phyloP scores from a whole-genome alignment of 2,797 vertebrate genomes.

The Hippoglossus hippoglossus region DNA sequence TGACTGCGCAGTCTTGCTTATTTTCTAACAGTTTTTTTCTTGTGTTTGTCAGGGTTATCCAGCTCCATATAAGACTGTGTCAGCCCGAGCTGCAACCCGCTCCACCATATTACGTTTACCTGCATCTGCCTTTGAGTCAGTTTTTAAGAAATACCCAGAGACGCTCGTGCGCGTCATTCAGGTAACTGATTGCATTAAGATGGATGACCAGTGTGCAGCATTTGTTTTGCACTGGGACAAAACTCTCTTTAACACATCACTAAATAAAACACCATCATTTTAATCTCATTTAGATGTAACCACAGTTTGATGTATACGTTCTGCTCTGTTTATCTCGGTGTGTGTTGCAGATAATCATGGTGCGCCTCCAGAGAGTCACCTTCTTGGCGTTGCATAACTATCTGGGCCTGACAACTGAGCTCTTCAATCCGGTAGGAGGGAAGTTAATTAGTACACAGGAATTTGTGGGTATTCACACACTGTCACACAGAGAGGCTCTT shows the following conservation, averaged over 20 bases:
- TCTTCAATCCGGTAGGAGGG: constrained; percentile 88
- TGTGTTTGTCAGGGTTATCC: constrained; percentile 87
- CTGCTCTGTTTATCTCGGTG: constrained; percentile 29
- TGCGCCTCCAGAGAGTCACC: constrained; percentile 95
- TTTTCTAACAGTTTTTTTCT: constrained; percentile 8
- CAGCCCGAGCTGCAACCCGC: constrained; percentile 87
- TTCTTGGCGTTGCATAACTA: constrained; percentile 95
- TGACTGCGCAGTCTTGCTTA: not conserved
- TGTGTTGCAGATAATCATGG: constrained; percentile 94
- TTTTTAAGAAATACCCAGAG: constrained; percentile 95
- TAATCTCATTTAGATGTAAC: constrained; percentile 10
- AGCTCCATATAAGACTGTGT: constrained; percentile 93
- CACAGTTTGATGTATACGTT: constrained; percentile 15
- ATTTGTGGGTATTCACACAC: constrained; percentile 19
- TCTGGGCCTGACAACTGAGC: constrained; percentile 95
- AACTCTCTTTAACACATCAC: not conserved
- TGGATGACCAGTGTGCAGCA: not conserved
- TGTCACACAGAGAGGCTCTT: constrained; percentile 15
- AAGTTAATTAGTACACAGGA: constrained; percentile 30
- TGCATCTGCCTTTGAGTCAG: constrained; percentile 91
- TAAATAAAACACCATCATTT: constrained; percentile 7
- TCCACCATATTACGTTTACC: constrained; percentile 92
- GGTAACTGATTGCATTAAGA: constrained; percentile 69
- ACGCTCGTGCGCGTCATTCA: constrained; percentile 96
- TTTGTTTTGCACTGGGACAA: not conserved